Evolutionary conservation across 2,888 invertebrate genomes (phyloP), one percentile per base, ranked within the genome.

Genomic region (Taenaris catops): DNA sequence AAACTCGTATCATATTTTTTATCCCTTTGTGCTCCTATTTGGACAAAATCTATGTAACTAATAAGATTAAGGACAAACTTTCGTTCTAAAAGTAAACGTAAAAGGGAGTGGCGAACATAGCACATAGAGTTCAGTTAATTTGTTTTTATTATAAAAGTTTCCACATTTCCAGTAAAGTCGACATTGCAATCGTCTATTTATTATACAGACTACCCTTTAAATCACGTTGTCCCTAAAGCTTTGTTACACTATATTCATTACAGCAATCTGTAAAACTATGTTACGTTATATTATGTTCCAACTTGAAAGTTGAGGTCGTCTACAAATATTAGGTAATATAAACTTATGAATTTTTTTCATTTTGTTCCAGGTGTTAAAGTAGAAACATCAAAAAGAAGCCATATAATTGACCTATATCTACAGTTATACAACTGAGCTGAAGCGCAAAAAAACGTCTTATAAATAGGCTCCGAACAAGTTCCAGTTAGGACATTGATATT

Each of bases 121-220:
- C 62, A 64, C 66, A 73, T 62, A 68, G 59, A 66, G 63, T 59
- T 60, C 64, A 65, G 61, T 71, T 72, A 71, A 78, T 78, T 81
- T 72, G 68, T 68, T 80, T 83, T 84, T 78, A 83, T 80, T 63
- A 71, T 66, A 29, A 67, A 83, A 83, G 62, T 81, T 83, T 69
- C 31, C 46, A 66, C 72, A 71, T 76, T 74, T 64, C 55, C 56
- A 58, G 59, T 61, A 63, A 66, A 57, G 55, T 63, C 55, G 51
- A 58, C 55, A 51, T 58, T 63, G 61, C 61, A 32, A 19, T 54
- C 53, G 51, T 40, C 44, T 21, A 18, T 36, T 33, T 20, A 14
- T 32, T 40, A 12, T 14, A 20, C 17, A 11, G 28, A 20, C 11
- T 29, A 28, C 31, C 11, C 31, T 38, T 31, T 28, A 31, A 18